These are phyloP conservation scores for Gasteruption jaculator DNA, from an alignment of 2,888 invertebrate genomes.

Conservation along the genomic window DNA sequence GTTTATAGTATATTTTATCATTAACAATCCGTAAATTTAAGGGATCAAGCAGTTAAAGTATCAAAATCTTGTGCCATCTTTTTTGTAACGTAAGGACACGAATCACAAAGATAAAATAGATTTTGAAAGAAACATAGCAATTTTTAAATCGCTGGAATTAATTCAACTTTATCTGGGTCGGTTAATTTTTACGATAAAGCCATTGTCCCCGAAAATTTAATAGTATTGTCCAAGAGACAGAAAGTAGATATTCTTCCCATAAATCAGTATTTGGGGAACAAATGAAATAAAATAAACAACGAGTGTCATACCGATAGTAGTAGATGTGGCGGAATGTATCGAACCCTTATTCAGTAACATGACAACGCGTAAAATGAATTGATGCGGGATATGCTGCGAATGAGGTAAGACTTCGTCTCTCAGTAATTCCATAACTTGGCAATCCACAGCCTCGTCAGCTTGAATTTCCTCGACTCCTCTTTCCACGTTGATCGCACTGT, in stretches of 20 bases:
- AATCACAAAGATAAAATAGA: too few species aligned
- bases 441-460: conserved; percentile 76
- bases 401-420: conserved; percentile 79
- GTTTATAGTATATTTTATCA: too few species aligned
- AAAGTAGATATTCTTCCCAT: neutral
- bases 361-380: conserved; percentile 79
- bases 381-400: conserved; percentile 71
- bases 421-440: conserved; percentile 75
- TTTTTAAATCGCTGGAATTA: neutral
- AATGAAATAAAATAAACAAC: neutral
- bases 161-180: too few species aligned
- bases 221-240: too few species aligned
- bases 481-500: conserved; percentile 53
- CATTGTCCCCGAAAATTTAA: too few species aligned
- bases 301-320: conserved; percentile 53
- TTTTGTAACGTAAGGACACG: too few species aligned
- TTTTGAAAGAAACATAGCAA: neutral
- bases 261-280: neutral
- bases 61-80: too few species aligned
- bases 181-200: too few species aligned
- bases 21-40: too few species aligned
- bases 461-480: conserved; percentile 56
- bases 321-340: conserved; percentile 70
- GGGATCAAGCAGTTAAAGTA: too few species aligned
- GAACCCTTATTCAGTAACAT: conserved; percentile 81